Base-by-base conservation (phyloP, 1,140 invertebrate species). In the Wiebesia pumilae region DNA sequence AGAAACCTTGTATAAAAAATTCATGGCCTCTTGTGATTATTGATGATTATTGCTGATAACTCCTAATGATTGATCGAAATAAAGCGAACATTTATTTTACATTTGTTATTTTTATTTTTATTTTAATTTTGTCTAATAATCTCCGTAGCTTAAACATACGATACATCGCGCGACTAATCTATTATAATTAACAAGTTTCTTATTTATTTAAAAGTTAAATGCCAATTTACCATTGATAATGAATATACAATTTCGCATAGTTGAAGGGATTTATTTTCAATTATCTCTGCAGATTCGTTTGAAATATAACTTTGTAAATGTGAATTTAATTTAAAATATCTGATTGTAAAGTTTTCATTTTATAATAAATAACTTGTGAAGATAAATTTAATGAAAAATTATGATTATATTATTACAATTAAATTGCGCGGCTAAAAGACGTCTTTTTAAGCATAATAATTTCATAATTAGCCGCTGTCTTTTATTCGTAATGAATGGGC, bases 81-180 rank as follows among this genome's bases (percentile, higher is more conserved):
- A 43, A 75, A 27, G 27, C 40, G 27, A n/a, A 75, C 14, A 75
- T 75, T 75, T 27, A 75, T 43, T n/a, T 75, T 75, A 24, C 24
- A 75, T 75, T 75, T 75, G 38, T 75, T 43, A 43, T 75, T 71
- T 38, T 75, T n/a, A 43, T 43, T 75, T 27, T 75, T 43, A 43
- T 75, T 71, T 38, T 75, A 43, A 43, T 43, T 75, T 27, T 75
- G 71, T 43, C 38, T n/a, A 27, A 0, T 43, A 43, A 40, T 40
- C 9, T 6, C 27, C n/a, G 6, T 1, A 9, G 12, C 43, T 0
- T 73, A 24, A 14, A 71, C 38, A 38, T 38, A 38, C 21, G 69
- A 38, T 71, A 71, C 40, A 38, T 1, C 3, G 14, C 40, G 16
- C 38, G 19, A 75, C 6, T 62, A 10, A 62, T 62, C 4, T 43